A percentile compares a stretch with the other conserved stretches of the same genome.
Conservation (phyloP, 2,888 invertebrate genomes). For the Vesta saturnalis region DNA sequence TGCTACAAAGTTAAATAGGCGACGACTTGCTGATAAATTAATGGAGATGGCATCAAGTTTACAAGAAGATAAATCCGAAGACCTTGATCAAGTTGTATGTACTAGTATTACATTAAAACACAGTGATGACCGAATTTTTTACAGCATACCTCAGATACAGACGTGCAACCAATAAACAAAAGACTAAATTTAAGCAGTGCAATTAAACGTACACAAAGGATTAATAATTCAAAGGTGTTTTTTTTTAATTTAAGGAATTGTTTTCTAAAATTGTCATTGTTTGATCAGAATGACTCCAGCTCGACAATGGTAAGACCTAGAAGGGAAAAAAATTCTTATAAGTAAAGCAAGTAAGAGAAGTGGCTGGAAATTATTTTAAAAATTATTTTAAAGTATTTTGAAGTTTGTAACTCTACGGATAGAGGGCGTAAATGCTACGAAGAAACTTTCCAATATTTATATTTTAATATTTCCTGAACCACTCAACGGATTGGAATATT, state of each 20-base stretch:
- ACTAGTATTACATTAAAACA: neutral
- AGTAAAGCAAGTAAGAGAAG: too few species aligned
- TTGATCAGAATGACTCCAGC: too few species aligned
- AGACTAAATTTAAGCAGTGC: slow-evolving; percentile 36
- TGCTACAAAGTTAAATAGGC: slow-evolving; percentile 79
- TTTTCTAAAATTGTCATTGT: too few species aligned
- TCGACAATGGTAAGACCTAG: too few species aligned
- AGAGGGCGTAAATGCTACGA: too few species aligned
- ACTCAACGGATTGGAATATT: too few species aligned
- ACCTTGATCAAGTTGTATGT: neutral
- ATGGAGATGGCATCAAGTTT: slow-evolving; percentile 56
- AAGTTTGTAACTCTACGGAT: too few species aligned
- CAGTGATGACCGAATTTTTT: slow-evolving; percentile 4
- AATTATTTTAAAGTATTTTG: too few species aligned
- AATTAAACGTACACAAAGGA: neutral
- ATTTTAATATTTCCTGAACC: too few species aligned
- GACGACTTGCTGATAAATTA: slow-evolving; percentile 82
- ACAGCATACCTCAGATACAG: slow-evolving; percentile 15
- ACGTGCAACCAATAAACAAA: slow-evolving; percentile 39
- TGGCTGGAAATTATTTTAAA: too few species aligned
- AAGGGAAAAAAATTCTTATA: too few species aligned
- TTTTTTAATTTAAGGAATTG: neutral
- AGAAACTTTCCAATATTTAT: too few species aligned
- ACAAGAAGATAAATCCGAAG: slow-evolving; percentile 34
- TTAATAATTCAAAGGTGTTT: neutral